Evolutionary conservation across 2,113 vertebrate species (phyloP).

Genomic region (Cryptomyrus ogoouensis): DNA sequence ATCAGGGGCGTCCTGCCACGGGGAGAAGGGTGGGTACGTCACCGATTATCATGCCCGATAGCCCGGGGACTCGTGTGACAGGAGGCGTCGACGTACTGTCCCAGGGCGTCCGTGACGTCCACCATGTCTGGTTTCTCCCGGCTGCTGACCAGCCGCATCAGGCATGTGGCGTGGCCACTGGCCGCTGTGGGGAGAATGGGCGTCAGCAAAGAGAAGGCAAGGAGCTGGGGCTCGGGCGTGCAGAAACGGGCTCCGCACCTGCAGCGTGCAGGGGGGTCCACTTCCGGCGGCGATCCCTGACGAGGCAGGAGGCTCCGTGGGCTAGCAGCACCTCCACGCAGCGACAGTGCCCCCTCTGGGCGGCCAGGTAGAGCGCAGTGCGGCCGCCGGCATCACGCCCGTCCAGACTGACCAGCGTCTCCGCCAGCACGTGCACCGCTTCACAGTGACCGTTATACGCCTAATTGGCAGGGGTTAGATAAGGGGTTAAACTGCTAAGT

Average conservation of each 20-base stretch:
- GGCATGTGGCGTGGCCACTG: conserved; percentile 81
- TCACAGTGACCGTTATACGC: conserved; percentile 92
- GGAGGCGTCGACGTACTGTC: conserved; percentile 70
- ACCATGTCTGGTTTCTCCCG: conserved; percentile 75
- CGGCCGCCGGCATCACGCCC: conserved; percentile 78
- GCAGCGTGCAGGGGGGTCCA: conserved; percentile 84
- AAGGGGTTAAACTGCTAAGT: neutral
- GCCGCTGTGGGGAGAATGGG: conserved; percentile 60
- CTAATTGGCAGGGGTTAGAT: conserved; percentile 46
- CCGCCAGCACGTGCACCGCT: conserved; percentile 79
- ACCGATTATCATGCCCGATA: neutral
- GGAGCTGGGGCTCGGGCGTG: neutral
- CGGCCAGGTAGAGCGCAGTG: conserved; percentile 83
- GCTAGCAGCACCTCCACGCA: conserved; percentile 85
- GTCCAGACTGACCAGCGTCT: conserved; percentile 87
- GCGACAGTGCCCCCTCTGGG: conserved; percentile 70
- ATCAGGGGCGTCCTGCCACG: conserved; percentile 80
- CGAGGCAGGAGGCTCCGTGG: conserved; percentile 76
- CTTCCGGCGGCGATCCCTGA: conserved; percentile 77
- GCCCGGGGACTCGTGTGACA: neutral
- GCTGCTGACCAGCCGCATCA: conserved; percentile 82
- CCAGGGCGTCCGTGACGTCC: conserved; percentile 76
- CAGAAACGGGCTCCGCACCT: conserved; percentile 51
- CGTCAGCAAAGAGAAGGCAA: neutral
- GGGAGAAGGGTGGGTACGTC: too few species aligned